phyloP scores from a whole-genome alignment of 2,888 invertebrate genomes.

The Ctenicera cuprea region DNA sequence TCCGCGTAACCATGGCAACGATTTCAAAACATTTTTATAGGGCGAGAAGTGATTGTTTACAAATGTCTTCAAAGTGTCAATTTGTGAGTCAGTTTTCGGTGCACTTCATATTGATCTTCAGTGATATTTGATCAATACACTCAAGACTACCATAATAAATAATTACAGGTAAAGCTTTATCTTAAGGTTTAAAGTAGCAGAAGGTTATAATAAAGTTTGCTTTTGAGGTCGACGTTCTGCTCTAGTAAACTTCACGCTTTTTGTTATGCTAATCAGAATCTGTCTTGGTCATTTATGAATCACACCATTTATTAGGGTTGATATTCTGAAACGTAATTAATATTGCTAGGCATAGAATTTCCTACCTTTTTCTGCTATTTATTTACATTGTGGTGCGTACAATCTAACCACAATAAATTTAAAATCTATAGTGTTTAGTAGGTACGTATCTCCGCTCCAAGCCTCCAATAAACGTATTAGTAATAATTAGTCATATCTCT shows the following conservation, averaged over 20 bases:
- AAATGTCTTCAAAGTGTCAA: conserved; percentile 49
- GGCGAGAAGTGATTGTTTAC: conserved; percentile 57
- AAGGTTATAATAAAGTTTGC: background rate
- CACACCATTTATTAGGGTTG: no score
- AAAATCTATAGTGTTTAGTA: no score
- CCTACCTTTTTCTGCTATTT: no score
- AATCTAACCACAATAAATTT: no score
- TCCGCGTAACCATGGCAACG: conserved; percentile 58
- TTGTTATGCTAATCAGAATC: no score
- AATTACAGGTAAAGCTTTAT: conserved; percentile 25
- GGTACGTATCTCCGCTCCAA: no score
- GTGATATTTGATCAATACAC: conserved; percentile 39
- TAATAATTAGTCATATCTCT: no score
- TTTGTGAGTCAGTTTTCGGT: conserved; percentile 11
- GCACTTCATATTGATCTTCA: conserved; percentile 32
- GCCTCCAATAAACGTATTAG: no score
- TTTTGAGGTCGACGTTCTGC: background rate
- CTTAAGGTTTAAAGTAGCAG: background rate
- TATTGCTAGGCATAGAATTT: no score
- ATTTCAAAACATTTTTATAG: conserved; percentile 51
- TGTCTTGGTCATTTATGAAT: no score
- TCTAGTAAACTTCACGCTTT: background rate
- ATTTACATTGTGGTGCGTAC: no score
- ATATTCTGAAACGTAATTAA: no score
- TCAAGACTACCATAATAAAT: conserved; percentile 12